phyloP scores from a whole-genome alignment of 2,888 invertebrate genomes.

The Sphaerophoria rueppellii region DNA sequence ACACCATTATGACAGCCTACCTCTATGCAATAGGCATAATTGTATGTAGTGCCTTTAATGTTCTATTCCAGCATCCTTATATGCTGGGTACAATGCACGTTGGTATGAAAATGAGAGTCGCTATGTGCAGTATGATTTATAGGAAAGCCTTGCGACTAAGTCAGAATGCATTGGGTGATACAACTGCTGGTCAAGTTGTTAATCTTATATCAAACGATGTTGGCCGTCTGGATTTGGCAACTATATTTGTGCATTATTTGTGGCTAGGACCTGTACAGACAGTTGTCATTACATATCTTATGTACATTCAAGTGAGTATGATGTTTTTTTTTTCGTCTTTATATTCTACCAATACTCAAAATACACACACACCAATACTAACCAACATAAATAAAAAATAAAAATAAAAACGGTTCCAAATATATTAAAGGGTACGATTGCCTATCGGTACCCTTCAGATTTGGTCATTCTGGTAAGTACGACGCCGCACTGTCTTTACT shows the following conservation, averaged over 20 bases:
- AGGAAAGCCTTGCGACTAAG: slow-evolving; percentile 87
- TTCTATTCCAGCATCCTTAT: slow-evolving; percentile 93
- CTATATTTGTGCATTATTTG: slow-evolving; percentile 94
- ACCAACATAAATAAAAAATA: too few relatives aligned
- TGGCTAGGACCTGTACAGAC: slow-evolving; percentile 96
- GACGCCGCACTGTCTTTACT: too few relatives aligned
- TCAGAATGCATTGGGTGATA: slow-evolving; percentile 88
- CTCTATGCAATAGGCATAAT: slow-evolving; percentile 89
- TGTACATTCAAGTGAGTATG: slow-evolving; percentile 85
- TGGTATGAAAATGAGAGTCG: slow-evolving; percentile 87
- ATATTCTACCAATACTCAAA: not conserved
- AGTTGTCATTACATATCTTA: slow-evolving; percentile 89
- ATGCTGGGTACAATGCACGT: slow-evolving; percentile 89
- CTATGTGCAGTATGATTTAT: slow-evolving; percentile 87
- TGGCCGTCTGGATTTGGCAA: slow-evolving; percentile 85
- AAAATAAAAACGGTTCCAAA: too few relatives aligned
- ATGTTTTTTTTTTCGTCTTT: not conserved
- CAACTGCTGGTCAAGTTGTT: slow-evolving; percentile 90
- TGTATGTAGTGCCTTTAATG: slow-evolving; percentile 88
- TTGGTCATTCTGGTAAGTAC: too few relatives aligned
- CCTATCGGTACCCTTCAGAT: too few relatives aligned
- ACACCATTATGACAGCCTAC: slow-evolving; percentile 85
- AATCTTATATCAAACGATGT: slow-evolving; percentile 98
- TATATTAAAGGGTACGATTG: too few relatives aligned
- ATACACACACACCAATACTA: too few relatives aligned